A percentile compares a stretch with the other conserved stretches of the same genome.
These are phyloP conservation scores for Monochamus alternatus DNA, from an alignment of 2,888 invertebrate genomes.

Conservation along the genomic window DNA sequence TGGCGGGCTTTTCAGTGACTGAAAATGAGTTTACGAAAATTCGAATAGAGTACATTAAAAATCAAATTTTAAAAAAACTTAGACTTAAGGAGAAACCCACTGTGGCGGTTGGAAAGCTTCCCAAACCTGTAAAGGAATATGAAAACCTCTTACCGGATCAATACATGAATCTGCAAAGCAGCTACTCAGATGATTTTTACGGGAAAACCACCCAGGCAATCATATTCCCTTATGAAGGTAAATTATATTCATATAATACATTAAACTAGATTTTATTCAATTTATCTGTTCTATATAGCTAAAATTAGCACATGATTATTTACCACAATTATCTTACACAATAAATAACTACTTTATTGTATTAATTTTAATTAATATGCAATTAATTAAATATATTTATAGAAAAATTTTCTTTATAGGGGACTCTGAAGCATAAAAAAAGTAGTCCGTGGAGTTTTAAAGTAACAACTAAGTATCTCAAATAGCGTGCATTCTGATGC, in stretches of 20 bases:
- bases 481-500: not conserved
- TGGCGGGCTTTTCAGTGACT: slow-evolving; percentile 58
- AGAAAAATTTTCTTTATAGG: slow-evolving; percentile 34
- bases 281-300: not conserved
- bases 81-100: slow-evolving; percentile 84
- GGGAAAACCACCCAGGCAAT: slow-evolving; percentile 89
- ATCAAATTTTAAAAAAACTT: slow-evolving; percentile 87
- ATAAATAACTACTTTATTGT: not conserved
- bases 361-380: slow-evolving; percentile 1
- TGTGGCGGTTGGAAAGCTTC: slow-evolving; percentile 77
- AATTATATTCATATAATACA: slow-evolving; percentile 34
- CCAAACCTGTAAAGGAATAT: slow-evolving; percentile 84
- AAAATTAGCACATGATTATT: too few relatives aligned
- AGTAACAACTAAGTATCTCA: slow-evolving; percentile 11
- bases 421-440: slow-evolving; percentile 13
- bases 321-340: not conserved
- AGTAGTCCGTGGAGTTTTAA: slow-evolving; percentile 15
- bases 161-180: slow-evolving; percentile 73
- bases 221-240: slow-evolving; percentile 86
- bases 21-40: slow-evolving; percentile 79
- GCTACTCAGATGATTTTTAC: slow-evolving; percentile 84
- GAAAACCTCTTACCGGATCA: slow-evolving; percentile 75
- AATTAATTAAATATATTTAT: slow-evolving; percentile 9
- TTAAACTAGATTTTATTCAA: not conserved
- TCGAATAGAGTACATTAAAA: slow-evolving; percentile 87